Evolutionary conservation across 2,888 invertebrate species (phyloP).

Genomic region (Conops quadrifasciatus): DNA sequence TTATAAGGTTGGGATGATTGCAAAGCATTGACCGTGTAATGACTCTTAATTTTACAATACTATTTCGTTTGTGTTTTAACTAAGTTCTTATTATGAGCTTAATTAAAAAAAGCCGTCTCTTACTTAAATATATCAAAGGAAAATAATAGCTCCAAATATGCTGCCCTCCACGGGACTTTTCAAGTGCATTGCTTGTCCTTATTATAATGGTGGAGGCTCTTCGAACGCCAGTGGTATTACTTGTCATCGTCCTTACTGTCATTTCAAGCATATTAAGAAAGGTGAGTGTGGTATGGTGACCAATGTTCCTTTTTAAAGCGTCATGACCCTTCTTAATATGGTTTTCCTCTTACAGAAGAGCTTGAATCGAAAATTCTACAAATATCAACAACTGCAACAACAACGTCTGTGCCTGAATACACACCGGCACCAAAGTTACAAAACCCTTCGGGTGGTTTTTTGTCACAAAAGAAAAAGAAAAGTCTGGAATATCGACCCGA

Average conservation of each 20-base stretch:
- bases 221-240: slow-evolving; percentile 85
- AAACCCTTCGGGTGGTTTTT: slow-evolving; percentile 45
- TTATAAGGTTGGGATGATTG: background rate
- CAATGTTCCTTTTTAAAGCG: background rate
- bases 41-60: background rate
- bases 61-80: background rate
- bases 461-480: slow-evolving; percentile 51
- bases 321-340: background rate
- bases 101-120: background rate
- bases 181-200: slow-evolving; percentile 85
- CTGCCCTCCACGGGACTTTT: slow-evolving; percentile 91
- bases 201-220: slow-evolving; percentile 77
- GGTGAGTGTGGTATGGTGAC: slow-evolving; percentile 64
- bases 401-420: slow-evolving; percentile 53
- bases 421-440: slow-evolving; percentile 61
- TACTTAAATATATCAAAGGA: no score
- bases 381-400: slow-evolving; percentile 16
- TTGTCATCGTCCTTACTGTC: slow-evolving; percentile 91
- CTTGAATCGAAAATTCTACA: slow-evolving; percentile 45
- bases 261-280: slow-evolving; percentile 85
- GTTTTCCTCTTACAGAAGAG: slow-evolving; percentile 45
- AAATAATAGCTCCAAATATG: slow-evolving; percentile 68
- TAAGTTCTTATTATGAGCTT: background rate
- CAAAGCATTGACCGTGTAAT: background rate
- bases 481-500: slow-evolving; percentile 64